Percentiles rank a stretch among this genome's conserved stretches.
Conservation (phyloP, 2,888 invertebrate genomes). For the Lepidonotus clava region DNA sequence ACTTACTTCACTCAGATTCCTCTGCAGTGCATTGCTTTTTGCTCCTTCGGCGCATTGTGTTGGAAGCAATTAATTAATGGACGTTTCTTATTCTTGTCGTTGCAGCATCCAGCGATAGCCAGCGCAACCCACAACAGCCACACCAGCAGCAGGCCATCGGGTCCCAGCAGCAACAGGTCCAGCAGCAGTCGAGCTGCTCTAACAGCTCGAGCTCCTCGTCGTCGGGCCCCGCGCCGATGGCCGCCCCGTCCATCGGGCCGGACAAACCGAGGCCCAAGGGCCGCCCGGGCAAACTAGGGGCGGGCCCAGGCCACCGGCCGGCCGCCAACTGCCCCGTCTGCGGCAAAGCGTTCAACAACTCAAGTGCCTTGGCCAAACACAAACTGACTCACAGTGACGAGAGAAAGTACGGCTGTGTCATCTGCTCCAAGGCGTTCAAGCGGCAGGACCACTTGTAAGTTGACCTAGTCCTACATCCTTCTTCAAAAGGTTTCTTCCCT, state of each 20-base stretch:
- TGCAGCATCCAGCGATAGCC: constrained; percentile 45
- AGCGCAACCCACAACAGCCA: constrained; percentile 11
- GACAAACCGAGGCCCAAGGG: constrained; percentile 83
- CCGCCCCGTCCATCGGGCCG: constrained; percentile 41
- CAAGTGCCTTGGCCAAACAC: constrained; percentile 91
- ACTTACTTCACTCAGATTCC: not conserved
- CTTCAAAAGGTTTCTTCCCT: no score
- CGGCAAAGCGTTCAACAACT: constrained; percentile 97
- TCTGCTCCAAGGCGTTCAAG: constrained; percentile 98
- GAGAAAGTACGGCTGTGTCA: constrained; percentile 95
- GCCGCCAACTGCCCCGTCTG: constrained; percentile 87
- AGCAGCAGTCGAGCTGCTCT: not conserved
- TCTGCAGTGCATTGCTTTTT: no score
- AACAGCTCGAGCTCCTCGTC: constrained; percentile 67
- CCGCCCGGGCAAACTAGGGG: constrained; percentile 87
- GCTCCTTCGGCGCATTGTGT: no score
- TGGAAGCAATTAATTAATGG: not conserved
- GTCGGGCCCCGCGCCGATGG: constrained; percentile 75
- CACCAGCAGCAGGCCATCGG: not conserved
- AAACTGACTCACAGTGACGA: constrained; percentile 99
- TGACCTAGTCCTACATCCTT: no score
- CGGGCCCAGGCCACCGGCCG: constrained; percentile 57
- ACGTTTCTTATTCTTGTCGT: not conserved
- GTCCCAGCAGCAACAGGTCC: not conserved
- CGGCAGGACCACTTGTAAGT: constrained; percentile 98